Base-by-base conservation (phyloP, 1,140 invertebrate species). In the Drosophila ananassae region DNA sequence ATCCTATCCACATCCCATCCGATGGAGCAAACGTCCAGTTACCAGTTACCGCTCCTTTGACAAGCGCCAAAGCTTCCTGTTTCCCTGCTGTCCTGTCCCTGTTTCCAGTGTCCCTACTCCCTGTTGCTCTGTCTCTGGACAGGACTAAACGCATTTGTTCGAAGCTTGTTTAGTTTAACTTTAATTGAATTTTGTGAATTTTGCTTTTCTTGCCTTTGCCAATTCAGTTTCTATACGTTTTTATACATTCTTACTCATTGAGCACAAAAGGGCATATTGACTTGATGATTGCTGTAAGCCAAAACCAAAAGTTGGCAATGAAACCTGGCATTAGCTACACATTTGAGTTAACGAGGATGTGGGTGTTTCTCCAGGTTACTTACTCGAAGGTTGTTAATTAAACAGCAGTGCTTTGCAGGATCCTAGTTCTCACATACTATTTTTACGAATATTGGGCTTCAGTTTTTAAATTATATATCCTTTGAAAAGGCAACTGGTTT, bases 171-270 rank as follows among this genome's bases (percentile, higher is more conserved):
- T 89, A 89, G 83, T 89, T 89, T 89, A 89, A 89, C 83, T 89
- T 89, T 89, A 89, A 89, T 89, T 89, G 83, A 89, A 89, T 89
- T 89, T 89, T 89, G 79, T 89, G 83, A 89, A 89, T 89, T 87
- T 89, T 73, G 76, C 79, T 87, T 79, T 75, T 84, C 66, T 63
- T 60, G 48, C 68, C 61, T 61, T 55, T 82, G 24, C 73, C 48
- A 58, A 77, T 61, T 56, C 57, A 56, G 41, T 69, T 69, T 55
- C 41, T 44, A 71, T 69, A 57, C 41, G 64, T 57, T 69, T 57
- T 57, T 69, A 30, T 17, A 48, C 64, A 67, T 47, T 50, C 64
- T 55, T 69, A 69, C 67, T 71, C 67, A 56, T 56, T 69, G 66
- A 34, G 25, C 41, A 57, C n/a, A 71, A n/a, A 21, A 48, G 52